Evolutionary conservation across 2,113 vertebrate genomes (phyloP).

Genomic region (Rana temporaria): DNA sequence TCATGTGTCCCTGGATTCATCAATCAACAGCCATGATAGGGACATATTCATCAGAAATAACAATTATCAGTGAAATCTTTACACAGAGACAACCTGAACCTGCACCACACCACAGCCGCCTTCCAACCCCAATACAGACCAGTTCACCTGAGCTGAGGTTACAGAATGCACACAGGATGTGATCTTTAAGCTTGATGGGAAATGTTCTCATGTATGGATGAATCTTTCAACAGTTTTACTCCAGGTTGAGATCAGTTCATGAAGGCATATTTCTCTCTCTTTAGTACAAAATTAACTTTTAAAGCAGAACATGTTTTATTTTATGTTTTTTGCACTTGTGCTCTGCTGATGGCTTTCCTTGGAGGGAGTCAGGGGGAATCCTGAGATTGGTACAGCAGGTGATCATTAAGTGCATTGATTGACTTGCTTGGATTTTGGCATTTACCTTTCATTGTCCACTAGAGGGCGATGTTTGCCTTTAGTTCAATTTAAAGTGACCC

Average conservation of each 20-base stretch:
- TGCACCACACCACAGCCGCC: too few relatives aligned
- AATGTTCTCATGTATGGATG: background rate
- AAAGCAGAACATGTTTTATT: background rate
- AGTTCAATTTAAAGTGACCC: background rate
- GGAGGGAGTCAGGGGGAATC: background rate
- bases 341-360: background rate
- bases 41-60: too few relatives aligned
- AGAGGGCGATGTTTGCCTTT: conserved; percentile 15
- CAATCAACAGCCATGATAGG: too few relatives aligned
- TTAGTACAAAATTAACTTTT: background rate
- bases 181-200: background rate
- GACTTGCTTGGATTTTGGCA: background rate
- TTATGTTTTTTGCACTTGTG: background rate
- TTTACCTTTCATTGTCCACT: background rate
- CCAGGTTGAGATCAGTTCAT: background rate
- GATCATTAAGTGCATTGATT: background rate
- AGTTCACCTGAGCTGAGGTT: conserved; percentile 3
- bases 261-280: background rate
- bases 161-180: background rate
- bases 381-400: background rate
- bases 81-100: too few relatives aligned
- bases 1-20: too few relatives aligned
- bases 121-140: too few relatives aligned
- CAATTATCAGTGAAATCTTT: too few relatives aligned
- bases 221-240: too few relatives aligned